A percentile compares a stretch with the other conserved stretches of the same genome.
phyloP scores from a whole-genome alignment of 37 sponge, comb jelly and placozoan species.

The Spongilla lacustris region DNA sequence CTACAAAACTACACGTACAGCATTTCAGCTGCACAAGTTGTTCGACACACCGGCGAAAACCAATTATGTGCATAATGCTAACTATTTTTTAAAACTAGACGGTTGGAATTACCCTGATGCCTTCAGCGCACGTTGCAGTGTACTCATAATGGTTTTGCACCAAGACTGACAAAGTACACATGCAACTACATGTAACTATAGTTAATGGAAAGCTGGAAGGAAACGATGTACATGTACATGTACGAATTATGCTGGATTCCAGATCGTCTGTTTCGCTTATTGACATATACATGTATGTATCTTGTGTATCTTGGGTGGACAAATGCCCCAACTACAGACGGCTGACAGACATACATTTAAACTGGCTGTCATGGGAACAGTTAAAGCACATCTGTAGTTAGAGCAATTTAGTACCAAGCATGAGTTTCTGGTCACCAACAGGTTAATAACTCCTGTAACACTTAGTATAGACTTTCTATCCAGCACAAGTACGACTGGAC shows the following conservation, averaged over 20 bases:
- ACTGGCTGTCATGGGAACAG: constrained; percentile 11
- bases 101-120: too few relatives aligned
- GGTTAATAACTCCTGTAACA: constrained; percentile 47
- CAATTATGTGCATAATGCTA: too few relatives aligned
- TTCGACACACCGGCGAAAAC: not conserved
- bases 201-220: constrained; percentile 6
- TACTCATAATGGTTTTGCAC: too few relatives aligned
- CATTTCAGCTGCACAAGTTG: constrained; percentile 11
- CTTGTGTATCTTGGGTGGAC: not conserved
- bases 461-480: constrained; percentile 57
- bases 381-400: not conserved
- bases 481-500: not conserved
- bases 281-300: not conserved
- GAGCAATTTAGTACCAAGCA: constrained; percentile 27
- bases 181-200: too few relatives aligned
- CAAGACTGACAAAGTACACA: too few relatives aligned
- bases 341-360: not conserved
- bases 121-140: too few relatives aligned
- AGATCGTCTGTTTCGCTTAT: constrained; percentile 51
- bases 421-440: constrained; percentile 58
- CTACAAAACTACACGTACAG: constrained; percentile 41
- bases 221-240: not conserved
- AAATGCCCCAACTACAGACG: constrained; percentile 4
- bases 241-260: constrained; percentile 48
- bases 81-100: too few relatives aligned